These are phyloP conservation scores for Oscheius sp. DNA, from an alignment of 2,888 invertebrate species.

Conservation along the genomic window DNA sequence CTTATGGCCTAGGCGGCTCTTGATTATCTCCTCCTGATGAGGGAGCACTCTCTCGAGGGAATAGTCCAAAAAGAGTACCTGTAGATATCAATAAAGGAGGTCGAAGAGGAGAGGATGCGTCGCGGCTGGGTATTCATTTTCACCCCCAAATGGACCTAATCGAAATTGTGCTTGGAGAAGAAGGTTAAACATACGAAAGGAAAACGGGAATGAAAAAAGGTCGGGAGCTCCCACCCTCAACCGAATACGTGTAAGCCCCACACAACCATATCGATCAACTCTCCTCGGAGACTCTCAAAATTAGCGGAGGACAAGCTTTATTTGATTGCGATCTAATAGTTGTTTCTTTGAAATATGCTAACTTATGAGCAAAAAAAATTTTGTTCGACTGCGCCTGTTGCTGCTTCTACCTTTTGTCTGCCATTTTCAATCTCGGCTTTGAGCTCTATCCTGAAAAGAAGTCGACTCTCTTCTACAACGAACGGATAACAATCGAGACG, in stretches of 20 bases:
- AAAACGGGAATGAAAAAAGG: no score
- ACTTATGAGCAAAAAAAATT: no score
- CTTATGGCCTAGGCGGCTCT: slow-evolving; percentile 22
- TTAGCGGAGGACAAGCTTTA: background rate
- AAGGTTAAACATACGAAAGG: no score
- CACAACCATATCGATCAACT: slow-evolving; percentile 5
- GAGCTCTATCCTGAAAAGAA: no score
- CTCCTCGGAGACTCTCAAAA: slow-evolving; percentile 1
- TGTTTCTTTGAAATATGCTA: no score
- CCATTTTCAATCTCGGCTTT: no score
- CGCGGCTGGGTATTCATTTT: slow-evolving; percentile 23
- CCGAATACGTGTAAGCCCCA: slow-evolving; percentile 15
- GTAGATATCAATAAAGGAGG: background rate
- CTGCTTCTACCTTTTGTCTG: no score
- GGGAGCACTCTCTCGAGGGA: background rate
- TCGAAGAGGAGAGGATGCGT: background rate
- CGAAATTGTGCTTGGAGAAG: background rate
- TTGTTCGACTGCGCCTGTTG: no score
- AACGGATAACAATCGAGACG: no score
- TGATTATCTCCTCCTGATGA: slow-evolving; percentile 19
- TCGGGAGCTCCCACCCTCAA: background rate
- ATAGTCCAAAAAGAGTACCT: slow-evolving; percentile 1
- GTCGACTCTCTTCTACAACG: no score
- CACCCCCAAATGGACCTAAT: background rate
- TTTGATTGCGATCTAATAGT: no score